Evolutionary conservation across 2,113 vertebrate species (phyloP), one percentile per base, ranked within the genome.

Genomic region (Lucifuga dentata): DNA sequence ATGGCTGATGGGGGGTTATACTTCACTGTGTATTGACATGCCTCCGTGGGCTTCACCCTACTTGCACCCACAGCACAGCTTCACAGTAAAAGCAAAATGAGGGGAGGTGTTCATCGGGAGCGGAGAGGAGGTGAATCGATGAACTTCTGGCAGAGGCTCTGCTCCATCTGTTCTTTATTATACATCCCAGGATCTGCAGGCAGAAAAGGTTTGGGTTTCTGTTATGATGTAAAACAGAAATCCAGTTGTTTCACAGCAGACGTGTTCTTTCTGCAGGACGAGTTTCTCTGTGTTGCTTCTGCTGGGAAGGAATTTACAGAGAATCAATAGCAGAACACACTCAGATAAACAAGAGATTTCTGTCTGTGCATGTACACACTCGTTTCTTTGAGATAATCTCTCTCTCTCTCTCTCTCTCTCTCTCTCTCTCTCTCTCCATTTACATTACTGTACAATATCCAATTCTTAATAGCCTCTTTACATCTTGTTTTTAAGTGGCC

Each of bases 111-210:
- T 84, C 56, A 76, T 86, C 80, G 83, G 75, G 49, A 15, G 5
- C 44, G 35, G 62, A 33, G 68, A 73, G 66, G 62, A 73, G 58
- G 72, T 39, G 13, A 68, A 89, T 89, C 75, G 4, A 88, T 89
- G 74, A 1, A 40, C 51, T 65, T 67, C 72, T 80, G 83, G 76
- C 81, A 9, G 29, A 76, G 62, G 49, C 46, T 12, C 52, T 9
- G 26, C 79, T 65, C 56, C 55, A 64, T 71, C 74, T 61, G 8
- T 52, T 60, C 70, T 59, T 65, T 53, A 57, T 78, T 70, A 78
- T 45, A 32, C 73, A 38, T 62, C 20, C 15, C 20, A 8, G 48
- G 21, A 24, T 41, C 61, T 20, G 36, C 48, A 61, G 52, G 60
- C 57, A 69, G 51, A 61, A 32, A 26, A 35, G 81, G 51, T 62